These are phyloP conservation scores for Eudasyphora cyanicolor DNA, from an alignment of 2,888 invertebrate genomes.

Conservation along the genomic window DNA sequence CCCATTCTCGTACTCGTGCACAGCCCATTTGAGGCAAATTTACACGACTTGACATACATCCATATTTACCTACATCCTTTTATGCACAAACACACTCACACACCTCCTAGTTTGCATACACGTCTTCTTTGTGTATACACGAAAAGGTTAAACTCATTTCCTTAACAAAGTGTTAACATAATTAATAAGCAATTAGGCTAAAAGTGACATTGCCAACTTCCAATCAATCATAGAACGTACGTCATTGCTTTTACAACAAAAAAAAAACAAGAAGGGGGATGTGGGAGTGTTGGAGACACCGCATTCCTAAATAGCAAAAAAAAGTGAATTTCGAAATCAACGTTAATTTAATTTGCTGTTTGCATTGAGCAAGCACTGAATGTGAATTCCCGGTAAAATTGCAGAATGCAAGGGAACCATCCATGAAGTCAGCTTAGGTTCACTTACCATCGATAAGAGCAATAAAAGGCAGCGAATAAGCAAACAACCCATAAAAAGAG, in stretches of 20 bases:
- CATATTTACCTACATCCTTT: no score
- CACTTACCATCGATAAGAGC: constrained; percentile 19
- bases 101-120: background rate
- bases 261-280: background rate
- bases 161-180: constrained; percentile 54
- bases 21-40: background rate
- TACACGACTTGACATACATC: no score
- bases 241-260: background rate
- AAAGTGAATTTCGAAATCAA: background rate
- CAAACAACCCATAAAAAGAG: constrained; percentile 11
- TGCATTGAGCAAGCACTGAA: background rate
- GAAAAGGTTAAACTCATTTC: constrained; percentile 45
- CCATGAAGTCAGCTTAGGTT: constrained; percentile 13
- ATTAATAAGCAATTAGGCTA: constrained; percentile 55
- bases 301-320: background rate
- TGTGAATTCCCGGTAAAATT: background rate
- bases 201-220: constrained; percentile 43
- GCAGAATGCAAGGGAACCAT: background rate
- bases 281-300: background rate
- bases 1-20: no score
- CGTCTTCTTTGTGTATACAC: background rate
- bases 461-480: background rate
- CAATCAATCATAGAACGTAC: constrained; percentile 30
- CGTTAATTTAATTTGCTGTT: background rate
- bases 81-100: background rate